Evolutionary conservation across 2,888 invertebrate genomes (phyloP), one percentile per base, ranked within the genome.

Genomic region (Argyresthia albistria): DNA sequence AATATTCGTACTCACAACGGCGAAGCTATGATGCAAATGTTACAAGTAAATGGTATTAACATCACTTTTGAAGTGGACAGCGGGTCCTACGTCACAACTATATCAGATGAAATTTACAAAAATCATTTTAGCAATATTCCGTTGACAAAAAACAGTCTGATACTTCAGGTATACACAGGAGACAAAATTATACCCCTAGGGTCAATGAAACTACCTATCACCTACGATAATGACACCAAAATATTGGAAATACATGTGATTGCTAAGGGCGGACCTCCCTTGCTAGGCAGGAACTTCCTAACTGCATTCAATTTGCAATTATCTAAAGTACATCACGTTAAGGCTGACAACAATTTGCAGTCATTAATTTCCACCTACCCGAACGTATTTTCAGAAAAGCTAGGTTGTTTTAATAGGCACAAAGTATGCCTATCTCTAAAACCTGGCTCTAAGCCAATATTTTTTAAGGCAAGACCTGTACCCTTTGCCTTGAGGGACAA

Each of bases 341-440:
- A 36, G 1, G 12, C n/a, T 36, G 9, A 36, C 7, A 1, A 36
- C 7, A 12, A 8, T 1, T 6, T 48, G n/a, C n/a, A 48, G 14
- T 36, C 35, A 36, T 15, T 48, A 8, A 6, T 6, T 12, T 7
- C 6, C n/a, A 48, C 11, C 2, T 48, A 36, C 36, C 35, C 35
- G n/a, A 12, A 35, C 4, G 35, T 48, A 12, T 48, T 48, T 48
- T n/a, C 11, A 9, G 12, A 47, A 55, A 57, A 57, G 59, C 54
- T 53, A 16, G 55, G 56, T 52, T 49, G 16, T 46, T 45, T 45
- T 53, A 54, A 35, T 25, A 49, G 47, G 50, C 9, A 48, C 9
- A 36, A 11, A n/a, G 36, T 48, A n/a, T 35, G 36, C 35, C 9
- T 48, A 36, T 7, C 11, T n/a, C 14, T 48, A 12, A 48, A 48